Evolutionary conservation across 2,113 vertebrate genomes (phyloP).

Genomic region (Tenrec ecaudatus): DNA sequence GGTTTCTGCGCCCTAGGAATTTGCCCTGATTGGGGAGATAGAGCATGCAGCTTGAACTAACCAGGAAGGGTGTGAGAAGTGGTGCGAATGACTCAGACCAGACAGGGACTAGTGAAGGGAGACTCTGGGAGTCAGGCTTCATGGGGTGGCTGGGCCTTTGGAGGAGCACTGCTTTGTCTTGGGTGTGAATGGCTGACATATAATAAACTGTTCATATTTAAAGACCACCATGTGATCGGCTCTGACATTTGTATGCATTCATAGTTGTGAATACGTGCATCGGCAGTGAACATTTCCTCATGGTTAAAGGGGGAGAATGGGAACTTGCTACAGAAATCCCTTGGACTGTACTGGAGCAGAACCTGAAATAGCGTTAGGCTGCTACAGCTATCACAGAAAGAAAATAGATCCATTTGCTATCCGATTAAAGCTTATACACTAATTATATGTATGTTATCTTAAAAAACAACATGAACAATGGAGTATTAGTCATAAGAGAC

Average conservation of each 20-base stretch:
- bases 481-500: background rate
- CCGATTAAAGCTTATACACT: too few relatives aligned
- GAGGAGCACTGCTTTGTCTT: background rate
- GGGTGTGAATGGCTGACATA: background rate
- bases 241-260: background rate
- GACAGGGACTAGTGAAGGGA: background rate
- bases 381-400: too few relatives aligned
- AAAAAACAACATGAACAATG: background rate
- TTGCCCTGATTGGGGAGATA: constrained; percentile 63
- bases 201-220: background rate
- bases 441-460: background rate
- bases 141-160: background rate
- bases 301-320: background rate
- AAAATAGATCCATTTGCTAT: too few relatives aligned
- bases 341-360: too few relatives aligned
- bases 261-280: accelerated
- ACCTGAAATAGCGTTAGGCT: too few relatives aligned
- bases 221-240: background rate
- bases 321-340: background rate
- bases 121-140: background rate
- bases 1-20: constrained; percentile 73
- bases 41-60: constrained; percentile 2
- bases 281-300: background rate
- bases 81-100: background rate
- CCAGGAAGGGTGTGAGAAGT: constrained; percentile 55